Percentiles rank a stretch among this genome's conserved stretches.
Evolutionary conservation across 2,113 vertebrate genomes (phyloP).

Genomic region (Zosterops hypoxanthus): DNA sequence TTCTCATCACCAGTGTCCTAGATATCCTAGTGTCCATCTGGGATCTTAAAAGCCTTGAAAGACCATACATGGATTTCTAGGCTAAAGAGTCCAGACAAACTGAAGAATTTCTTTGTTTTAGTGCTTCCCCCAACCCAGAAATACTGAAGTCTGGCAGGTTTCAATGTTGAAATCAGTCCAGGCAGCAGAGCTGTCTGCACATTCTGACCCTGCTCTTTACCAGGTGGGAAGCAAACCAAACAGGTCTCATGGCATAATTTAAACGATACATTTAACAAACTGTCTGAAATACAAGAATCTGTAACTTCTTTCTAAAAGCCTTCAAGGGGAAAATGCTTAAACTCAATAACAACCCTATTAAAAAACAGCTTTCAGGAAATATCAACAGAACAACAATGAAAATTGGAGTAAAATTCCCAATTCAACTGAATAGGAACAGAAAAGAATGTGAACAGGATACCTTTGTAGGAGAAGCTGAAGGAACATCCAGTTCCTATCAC

Average conservation of each 20-base stretch:
- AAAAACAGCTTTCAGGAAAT: background rate
- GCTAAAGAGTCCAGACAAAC: background rate
- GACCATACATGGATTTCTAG: background rate
- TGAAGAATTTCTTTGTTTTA: background rate
- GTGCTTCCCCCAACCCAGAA: background rate
- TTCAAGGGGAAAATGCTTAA: background rate
- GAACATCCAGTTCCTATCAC: background rate
- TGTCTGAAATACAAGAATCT: background rate
- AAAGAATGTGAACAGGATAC: background rate
- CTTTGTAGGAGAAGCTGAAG: background rate
- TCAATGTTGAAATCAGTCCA: background rate
- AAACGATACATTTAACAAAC: background rate
- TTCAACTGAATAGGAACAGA: background rate
- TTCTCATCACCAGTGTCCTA: background rate
- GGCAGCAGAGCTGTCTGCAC: background rate
- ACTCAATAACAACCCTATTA: background rate
- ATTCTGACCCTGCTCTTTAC: background rate
- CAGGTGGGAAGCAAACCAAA: background rate
- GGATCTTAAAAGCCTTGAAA: background rate
- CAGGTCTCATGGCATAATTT: background rate
- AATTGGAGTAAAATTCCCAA: background rate
- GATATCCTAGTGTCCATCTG: rapidly evolving
- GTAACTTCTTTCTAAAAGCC: background rate
- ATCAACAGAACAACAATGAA: background rate
- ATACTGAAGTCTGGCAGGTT: background rate